Percentiles rank a stretch among this genome's conserved stretches.
These are phyloP conservation scores for Trichogramma pretiosum DNA, from an alignment of 1,140 invertebrate genomes.

Conservation along the genomic window DNA sequence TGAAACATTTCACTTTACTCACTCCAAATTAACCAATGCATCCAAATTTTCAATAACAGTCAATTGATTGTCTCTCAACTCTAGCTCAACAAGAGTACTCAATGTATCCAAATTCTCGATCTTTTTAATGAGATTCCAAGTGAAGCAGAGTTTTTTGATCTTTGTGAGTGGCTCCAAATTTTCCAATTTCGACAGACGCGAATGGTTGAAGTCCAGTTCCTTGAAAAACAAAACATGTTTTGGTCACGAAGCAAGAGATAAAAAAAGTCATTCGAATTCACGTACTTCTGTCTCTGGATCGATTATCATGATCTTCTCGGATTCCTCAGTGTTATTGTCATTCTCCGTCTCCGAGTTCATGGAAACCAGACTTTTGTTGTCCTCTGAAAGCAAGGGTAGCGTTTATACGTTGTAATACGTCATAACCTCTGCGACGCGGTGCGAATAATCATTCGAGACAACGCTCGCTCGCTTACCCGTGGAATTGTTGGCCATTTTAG, in stretches of 20 bases:
- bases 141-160: constrained; percentile 72
- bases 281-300: constrained; percentile 38
- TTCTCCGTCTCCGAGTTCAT: constrained; percentile 23
- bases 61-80: constrained; percentile 96
- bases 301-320: constrained; percentile 37
- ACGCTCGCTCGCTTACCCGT: background rate
- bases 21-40: constrained; percentile 81
- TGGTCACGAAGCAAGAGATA: no score
- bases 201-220: constrained; percentile 83
- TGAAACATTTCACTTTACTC: constrained; percentile 40
- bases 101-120: constrained; percentile 79
- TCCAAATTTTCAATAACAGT: constrained; percentile 83
- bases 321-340: constrained; percentile 25
- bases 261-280: constrained; percentile 8
- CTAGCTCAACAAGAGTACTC: constrained; percentile 72
- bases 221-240: no score
- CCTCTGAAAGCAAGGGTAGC: constrained; percentile 17
- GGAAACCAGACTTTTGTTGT: constrained; percentile 1
- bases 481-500: constrained; percentile 9
- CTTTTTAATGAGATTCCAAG: constrained; percentile 92
- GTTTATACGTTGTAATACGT: background rate
- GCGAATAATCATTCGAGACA: background rate
- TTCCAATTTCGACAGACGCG: constrained; percentile 70
- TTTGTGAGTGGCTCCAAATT: constrained; percentile 67
- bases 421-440: background rate